Percentiles rank a stretch among this genome's conserved stretches.
Conservation (phyloP, 2,888 invertebrate genomes). For the Plemyria rubiginata region DNA sequence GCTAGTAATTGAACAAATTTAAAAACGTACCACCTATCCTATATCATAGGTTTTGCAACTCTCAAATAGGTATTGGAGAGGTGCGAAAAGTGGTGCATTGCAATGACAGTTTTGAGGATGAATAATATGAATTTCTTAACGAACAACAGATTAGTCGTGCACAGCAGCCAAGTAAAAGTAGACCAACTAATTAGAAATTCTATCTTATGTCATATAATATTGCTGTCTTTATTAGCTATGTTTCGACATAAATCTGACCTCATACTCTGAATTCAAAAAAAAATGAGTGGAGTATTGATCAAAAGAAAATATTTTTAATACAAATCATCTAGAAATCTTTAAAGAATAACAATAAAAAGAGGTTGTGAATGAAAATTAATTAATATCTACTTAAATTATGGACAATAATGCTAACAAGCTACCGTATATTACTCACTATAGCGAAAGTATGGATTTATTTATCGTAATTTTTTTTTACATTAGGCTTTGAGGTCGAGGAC, state of each 20-base stretch:
- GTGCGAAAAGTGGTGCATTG: neutral
- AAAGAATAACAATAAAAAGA: neutral
- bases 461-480: conserved; percentile 17
- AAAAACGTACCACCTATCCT: no score
- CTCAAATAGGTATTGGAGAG: no score
- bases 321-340: neutral
- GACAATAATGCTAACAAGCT: neutral
- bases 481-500: conserved; percentile 24
- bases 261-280: neutral
- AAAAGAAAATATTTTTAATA: neutral
- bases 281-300: no score
- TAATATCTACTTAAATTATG: neutral
- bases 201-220: conserved; percentile 6
- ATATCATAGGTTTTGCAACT: no score
- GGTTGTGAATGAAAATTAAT: neutral
- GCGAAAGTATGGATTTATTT: conserved; percentile 1
- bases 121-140: neutral
- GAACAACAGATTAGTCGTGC: conserved; percentile 1
- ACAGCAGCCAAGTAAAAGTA: neutral
- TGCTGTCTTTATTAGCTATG: neutral
- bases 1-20: no score
- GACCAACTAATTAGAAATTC: conserved; percentile 6
- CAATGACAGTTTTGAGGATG: neutral
- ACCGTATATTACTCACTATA: conserved; percentile 15
- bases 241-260: neutral